phyloP scores from a whole-genome alignment of 2,113 vertebrate species.

The Serilophus lunatus region DNA sequence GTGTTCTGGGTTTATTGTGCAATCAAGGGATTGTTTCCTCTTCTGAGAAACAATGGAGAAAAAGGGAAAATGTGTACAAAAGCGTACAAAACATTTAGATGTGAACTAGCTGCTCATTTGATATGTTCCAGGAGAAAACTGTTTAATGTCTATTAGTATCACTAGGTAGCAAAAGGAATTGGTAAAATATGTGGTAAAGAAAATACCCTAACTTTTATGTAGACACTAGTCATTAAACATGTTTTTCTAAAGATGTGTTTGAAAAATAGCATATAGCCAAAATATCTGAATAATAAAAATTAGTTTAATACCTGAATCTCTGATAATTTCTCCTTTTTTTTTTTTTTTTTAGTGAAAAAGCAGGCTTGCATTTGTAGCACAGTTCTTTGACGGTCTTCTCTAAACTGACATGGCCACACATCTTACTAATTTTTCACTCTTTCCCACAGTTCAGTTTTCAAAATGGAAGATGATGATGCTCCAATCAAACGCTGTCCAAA shows the following conservation, averaged over 20 bases:
- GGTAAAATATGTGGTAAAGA: background rate
- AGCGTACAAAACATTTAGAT: background rate
- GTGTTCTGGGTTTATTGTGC: background rate
- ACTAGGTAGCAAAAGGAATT: background rate
- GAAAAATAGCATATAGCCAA: background rate
- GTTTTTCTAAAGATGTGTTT: background rate
- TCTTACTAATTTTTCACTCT: background rate
- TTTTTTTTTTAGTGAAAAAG: background rate
- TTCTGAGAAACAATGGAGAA: background rate
- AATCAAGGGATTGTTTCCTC: background rate
- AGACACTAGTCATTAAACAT: background rate
- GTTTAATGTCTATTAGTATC: background rate
- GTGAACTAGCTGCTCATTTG: background rate
- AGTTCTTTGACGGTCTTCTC: background rate
- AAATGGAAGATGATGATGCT: conserved; percentile 87
- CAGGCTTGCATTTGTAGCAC: background rate
- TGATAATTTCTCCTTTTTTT: background rate
- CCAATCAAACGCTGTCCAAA: conserved; percentile 99
- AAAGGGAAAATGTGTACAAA: background rate
- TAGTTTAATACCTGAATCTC: background rate
- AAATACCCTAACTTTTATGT: background rate
- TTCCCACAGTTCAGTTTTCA: conserved; percentile 83
- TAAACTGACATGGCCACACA: background rate
- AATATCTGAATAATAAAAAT: background rate
- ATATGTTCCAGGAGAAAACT: background rate